Evolutionary conservation across 2,113 vertebrate species (phyloP).

Genomic region (Petroica traversi): DNA sequence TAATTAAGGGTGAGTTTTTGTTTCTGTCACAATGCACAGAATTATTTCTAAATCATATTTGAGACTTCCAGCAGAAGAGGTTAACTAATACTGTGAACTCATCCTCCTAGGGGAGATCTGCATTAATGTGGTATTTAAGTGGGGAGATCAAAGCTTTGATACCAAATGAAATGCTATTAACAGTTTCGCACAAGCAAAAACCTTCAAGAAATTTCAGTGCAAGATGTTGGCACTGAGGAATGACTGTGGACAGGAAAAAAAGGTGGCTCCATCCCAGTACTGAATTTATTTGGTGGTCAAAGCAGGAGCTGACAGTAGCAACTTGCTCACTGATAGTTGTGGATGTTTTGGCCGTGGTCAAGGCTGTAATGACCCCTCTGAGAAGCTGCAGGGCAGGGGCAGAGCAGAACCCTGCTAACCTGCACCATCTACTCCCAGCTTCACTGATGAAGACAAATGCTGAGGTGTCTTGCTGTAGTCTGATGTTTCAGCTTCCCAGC

Average conservation of each 20-base stretch:
- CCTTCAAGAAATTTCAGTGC: neutral
- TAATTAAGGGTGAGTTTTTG: slow-evolving; percentile 17
- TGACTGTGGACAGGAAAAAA: neutral
- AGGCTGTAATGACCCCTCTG: neutral
- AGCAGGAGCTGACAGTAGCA: neutral
- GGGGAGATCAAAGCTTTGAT: slow-evolving; percentile 33
- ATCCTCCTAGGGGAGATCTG: slow-evolving; percentile 14
- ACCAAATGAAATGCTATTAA: slow-evolving; percentile 1
- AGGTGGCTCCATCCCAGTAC: neutral
- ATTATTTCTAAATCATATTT: neutral
- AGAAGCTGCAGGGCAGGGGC: neutral
- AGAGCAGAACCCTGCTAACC: neutral
- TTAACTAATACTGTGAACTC: slow-evolving; percentile 13
- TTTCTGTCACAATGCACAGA: neutral
- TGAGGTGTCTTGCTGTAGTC: neutral
- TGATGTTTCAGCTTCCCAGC: neutral
- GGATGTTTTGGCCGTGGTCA: neutral
- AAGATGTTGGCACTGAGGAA: neutral
- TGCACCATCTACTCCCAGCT: accelerated
- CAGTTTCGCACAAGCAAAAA: neutral
- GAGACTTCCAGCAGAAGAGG: slow-evolving; percentile 23
- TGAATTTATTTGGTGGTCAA: neutral
- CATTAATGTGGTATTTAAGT: slow-evolving; percentile 12
- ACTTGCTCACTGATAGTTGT: neutral
- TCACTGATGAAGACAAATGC: neutral